phyloP scores from a whole-genome alignment of 2,888 invertebrate species.

The Cephus pygmeus region DNA sequence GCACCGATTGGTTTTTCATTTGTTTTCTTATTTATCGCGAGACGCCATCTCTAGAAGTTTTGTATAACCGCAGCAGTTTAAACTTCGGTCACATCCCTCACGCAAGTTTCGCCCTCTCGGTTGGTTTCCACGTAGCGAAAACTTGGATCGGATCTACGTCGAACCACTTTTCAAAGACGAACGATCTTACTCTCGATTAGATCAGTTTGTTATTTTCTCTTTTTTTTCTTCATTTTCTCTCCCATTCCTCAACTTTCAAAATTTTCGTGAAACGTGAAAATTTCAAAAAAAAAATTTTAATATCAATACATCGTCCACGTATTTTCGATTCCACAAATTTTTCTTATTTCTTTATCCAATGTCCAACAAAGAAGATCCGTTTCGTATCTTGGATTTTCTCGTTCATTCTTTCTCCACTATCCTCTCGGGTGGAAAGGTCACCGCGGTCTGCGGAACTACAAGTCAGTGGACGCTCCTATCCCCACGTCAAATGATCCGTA shows the following conservation, averaged over 20 bases:
- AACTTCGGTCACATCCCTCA: slow-evolving; percentile 21
- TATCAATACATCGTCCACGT: no score
- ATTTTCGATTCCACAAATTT: no score
- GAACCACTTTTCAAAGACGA: not conserved
- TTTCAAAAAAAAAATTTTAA: no score
- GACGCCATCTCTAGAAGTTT: slow-evolving; percentile 18
- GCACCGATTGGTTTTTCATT: slow-evolving; percentile 21
- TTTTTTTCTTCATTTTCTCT: not conserved
- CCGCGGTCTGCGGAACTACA: no score
- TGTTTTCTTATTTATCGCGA: slow-evolving; percentile 21
- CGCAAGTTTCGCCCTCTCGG: slow-evolving; percentile 14
- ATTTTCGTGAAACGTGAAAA: no score
- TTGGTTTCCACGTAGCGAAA: not conserved
- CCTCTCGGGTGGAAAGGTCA: no score
- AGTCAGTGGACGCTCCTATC: no score
- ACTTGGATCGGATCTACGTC: not conserved
- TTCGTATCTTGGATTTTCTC: not conserved
- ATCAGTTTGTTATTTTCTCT: not conserved
- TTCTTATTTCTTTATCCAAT: no score
- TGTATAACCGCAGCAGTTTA: slow-evolving; percentile 23
- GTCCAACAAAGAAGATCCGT: not conserved
- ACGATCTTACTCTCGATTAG: not conserved
- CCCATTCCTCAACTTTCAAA: no score
- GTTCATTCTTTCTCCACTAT: slow-evolving; percentile 3
- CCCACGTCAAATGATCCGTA: no score